Conservation (phyloP, 2,113 vertebrate genomes). For the Manacus vitellinus region DNA sequence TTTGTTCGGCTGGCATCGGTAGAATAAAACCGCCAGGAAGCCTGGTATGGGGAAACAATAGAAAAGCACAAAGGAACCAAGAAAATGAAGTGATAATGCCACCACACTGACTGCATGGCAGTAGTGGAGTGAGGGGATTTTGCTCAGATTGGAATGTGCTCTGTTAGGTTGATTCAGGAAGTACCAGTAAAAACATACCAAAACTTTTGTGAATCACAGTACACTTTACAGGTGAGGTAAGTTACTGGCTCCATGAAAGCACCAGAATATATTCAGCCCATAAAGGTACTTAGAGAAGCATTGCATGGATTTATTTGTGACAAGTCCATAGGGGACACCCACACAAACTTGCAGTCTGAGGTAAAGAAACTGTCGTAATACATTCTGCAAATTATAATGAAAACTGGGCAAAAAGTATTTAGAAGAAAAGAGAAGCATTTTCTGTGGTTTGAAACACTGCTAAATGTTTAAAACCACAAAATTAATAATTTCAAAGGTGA, state of each 20-base stretch:
- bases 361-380: background rate
- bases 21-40: slow-evolving; percentile 85
- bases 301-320: slow-evolving; percentile 6
- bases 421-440: background rate
- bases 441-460: background rate
- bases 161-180: background rate
- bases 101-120: background rate
- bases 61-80: slow-evolving; percentile 69
- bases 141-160: background rate
- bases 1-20: slow-evolving; percentile 77
- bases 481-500: background rate
- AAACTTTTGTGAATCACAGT: background rate
- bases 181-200: background rate
- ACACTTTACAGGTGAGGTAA: background rate
- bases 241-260: background rate
- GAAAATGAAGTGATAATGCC: slow-evolving; percentile 66
- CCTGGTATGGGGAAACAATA: slow-evolving; percentile 78
- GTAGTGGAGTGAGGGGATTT: background rate
- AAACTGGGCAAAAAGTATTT: slow-evolving; percentile 3
- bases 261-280: background rate
- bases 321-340: background rate
- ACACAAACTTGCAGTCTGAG: background rate
- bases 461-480: background rate
- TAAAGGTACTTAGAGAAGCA: background rate
- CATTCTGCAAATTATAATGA: background rate